phyloP scores from a whole-genome alignment of 2,113 vertebrate genomes.

The Pterocles orientalis region DNA sequence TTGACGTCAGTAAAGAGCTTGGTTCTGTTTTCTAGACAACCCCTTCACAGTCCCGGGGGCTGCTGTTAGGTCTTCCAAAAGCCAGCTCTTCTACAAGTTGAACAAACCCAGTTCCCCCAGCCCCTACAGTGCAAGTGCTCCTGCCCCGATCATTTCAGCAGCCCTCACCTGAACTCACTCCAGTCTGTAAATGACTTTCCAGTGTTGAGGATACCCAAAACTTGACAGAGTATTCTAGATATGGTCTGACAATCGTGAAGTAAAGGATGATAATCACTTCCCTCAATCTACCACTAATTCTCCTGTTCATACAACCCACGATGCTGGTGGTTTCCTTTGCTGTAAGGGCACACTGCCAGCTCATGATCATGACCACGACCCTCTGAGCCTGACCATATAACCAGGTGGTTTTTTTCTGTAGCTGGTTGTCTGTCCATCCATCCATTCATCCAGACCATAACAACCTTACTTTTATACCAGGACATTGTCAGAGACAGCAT shows the following conservation, averaged over 20 bases:
- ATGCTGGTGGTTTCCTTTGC: not conserved
- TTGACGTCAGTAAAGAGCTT: not conserved
- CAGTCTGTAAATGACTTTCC: not conserved
- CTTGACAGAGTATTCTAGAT: not conserved
- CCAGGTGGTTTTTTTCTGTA: too few relatives aligned
- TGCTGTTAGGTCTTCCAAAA: not conserved
- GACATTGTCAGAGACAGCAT: not conserved
- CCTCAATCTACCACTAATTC: not conserved
- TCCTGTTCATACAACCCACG: not conserved
- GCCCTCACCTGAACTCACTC: not conserved
- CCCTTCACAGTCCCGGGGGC: not conserved
- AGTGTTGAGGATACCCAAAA: not conserved
- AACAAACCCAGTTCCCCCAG: not conserved
- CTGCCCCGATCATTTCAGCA: not conserved
- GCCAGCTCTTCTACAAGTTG: not conserved
- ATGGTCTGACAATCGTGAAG: not conserved
- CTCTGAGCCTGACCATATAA: not conserved
- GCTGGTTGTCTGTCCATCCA: not conserved
- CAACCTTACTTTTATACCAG: not conserved
- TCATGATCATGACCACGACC: not conserved
- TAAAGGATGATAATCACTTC: not conserved
- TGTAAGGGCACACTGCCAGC: not conserved
- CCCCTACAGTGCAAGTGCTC: not conserved
- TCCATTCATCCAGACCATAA: not conserved
- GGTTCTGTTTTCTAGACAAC: not conserved